These are phyloP conservation scores for Sisor rabdophorus DNA, from an alignment of 2,113 vertebrate species.

Conservation along the genomic window DNA sequence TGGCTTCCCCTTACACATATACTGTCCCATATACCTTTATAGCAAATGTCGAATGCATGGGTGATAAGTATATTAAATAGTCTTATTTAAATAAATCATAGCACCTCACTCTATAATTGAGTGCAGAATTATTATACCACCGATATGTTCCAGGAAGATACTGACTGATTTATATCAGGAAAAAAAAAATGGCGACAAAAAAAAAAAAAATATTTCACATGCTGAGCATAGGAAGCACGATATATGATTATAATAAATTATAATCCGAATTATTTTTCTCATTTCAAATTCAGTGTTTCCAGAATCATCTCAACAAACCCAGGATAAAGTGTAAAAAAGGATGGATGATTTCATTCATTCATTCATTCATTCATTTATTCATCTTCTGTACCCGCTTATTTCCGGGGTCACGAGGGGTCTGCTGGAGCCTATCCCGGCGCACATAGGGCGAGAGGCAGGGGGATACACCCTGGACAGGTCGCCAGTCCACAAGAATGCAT, in stretches of 20 bases:
- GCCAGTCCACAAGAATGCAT: no score
- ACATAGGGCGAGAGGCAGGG: no score
- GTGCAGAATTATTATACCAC: conserved; percentile 20
- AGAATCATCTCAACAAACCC: neutral
- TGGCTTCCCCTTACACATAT: conserved; percentile 48
- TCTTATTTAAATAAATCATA: conserved; percentile 55
- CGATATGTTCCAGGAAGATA: conserved; percentile 5
- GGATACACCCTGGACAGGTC: no score
- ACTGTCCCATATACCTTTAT: conserved; percentile 52
- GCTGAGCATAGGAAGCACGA: neutral
- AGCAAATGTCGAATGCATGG: conserved; percentile 49
- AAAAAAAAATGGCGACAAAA: conserved; percentile 13
- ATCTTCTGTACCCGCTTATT: no score
- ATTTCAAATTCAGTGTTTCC: neutral
- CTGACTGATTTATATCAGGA: neutral
- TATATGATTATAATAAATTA: conserved; percentile 14
- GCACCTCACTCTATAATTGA: conserved; percentile 41
- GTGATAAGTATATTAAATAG: conserved; percentile 57
- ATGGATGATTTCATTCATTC: no score
- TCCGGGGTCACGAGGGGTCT: no score
- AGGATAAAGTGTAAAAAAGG: no score
- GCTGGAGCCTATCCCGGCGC: no score
- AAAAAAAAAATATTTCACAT: neutral
- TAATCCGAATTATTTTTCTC: neutral
- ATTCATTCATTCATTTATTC: no score